Base-by-base conservation (phyloP, 2,113 vertebrate genomes). In the Chloroceryle aenea region DNA sequence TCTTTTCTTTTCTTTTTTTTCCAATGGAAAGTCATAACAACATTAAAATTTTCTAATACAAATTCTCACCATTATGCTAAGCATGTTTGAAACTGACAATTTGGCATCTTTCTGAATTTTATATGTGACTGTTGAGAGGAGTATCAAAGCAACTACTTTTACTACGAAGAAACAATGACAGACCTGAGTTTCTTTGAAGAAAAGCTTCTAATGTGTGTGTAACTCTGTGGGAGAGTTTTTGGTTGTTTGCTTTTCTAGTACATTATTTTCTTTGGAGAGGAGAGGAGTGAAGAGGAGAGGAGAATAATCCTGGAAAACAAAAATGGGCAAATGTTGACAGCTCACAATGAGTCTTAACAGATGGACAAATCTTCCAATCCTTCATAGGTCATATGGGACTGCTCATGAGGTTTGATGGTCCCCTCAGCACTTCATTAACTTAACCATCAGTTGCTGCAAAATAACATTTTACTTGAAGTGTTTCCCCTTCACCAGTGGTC, bases 391-490 rank as follows among this genome's bases (percentile, higher is more conserved):
- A 48, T 32, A 34, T 23, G 17, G 34, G 66, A 59, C 10, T 75
- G 34, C 32, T 50, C 22, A 55, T 32, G 13, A 62, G 14, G 4
- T 11, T 42, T 82, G 36, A 45, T 0, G 0, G 3, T 2, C 2
- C 6, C 13, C 26, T 73, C 61, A 78, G 21, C 25, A 30, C 10
- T 77, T 30, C 21, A 36, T 77, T 58, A 22, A 32, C 12, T 66
- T 76, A 59, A 71, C 8, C 6, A 10, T 85, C 40, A 38, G 7
- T 59, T 68, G 21, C 21, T 86, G 14, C 18, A 81, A 29, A 6
- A 59, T 16, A 76, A 36, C 3, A 22, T 77, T 80, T 78, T 40
- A 23, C 18, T 40, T 58, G 4, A 88, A 66, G 6, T 48, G 6
- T 2, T 80, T 12, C 3, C 1, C 4, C 9, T 79, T 77, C 27